Evolutionary conservation across 2,888 invertebrate genomes (phyloP).

Genomic region (Anoncus sp.): DNA sequence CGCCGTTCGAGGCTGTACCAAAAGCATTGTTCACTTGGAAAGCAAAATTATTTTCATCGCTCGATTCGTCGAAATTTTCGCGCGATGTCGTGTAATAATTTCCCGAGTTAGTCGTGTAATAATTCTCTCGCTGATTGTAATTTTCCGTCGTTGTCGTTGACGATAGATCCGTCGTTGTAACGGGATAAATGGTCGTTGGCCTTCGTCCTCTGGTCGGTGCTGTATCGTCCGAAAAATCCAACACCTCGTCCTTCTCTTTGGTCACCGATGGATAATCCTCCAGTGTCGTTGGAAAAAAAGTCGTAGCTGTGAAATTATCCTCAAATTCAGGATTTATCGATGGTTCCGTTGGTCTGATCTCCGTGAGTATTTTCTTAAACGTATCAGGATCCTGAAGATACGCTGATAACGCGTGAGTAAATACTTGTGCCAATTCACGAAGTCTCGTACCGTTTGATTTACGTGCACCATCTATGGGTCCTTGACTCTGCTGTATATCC

Average conservation of each 20-base stretch:
- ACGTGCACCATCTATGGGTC: slow-evolving; percentile 85
- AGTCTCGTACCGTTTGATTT: slow-evolving; percentile 86
- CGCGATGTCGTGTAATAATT: slow-evolving; percentile 65
- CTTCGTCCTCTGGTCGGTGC: slow-evolving; percentile 76
- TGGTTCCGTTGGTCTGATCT: slow-evolving; percentile 92
- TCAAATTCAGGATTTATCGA: slow-evolving; percentile 83
- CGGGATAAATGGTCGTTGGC: slow-evolving; percentile 74
- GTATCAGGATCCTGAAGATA: slow-evolving; percentile 93
- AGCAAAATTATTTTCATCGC: slow-evolving; percentile 77
- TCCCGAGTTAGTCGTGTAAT: slow-evolving; percentile 67
- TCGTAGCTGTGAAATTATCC: slow-evolving; percentile 70
- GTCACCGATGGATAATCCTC: slow-evolving; percentile 86
- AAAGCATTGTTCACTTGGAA: slow-evolving; percentile 84
- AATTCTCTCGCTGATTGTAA: slow-evolving; percentile 64
- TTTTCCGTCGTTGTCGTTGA: slow-evolving; percentile 48
- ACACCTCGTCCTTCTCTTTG: slow-evolving; percentile 89
- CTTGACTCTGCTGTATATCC: slow-evolving; percentile 87
- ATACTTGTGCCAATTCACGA: slow-evolving; percentile 92
- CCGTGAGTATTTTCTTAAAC: slow-evolving; percentile 90
- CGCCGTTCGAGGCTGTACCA: slow-evolving; percentile 62
- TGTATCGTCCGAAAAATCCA: slow-evolving; percentile 90
- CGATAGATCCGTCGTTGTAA: slow-evolving; percentile 67
- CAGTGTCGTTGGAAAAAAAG: slow-evolving; percentile 76
- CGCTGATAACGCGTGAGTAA: slow-evolving; percentile 92
- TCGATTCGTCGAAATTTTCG: slow-evolving; percentile 55